phyloP scores from a whole-genome alignment of 2,797 vertebrate genomes.

The Chaetophractus vellerosus region DNA sequence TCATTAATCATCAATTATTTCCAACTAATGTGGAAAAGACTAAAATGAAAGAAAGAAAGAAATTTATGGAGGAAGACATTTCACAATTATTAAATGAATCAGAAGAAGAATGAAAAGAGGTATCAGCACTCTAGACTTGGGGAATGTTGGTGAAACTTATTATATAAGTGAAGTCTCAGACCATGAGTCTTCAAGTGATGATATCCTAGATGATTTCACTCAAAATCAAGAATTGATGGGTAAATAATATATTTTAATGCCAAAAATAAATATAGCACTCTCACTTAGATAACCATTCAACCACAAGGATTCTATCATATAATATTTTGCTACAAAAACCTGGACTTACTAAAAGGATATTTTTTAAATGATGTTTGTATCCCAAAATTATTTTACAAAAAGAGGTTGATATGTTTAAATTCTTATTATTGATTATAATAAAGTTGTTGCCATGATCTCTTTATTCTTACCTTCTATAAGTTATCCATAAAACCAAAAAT shows the following conservation, averaged over 20 bases:
- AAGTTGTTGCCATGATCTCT: neutral
- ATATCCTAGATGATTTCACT: neutral
- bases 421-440: slow-evolving; percentile 1
- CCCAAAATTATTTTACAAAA: neutral
- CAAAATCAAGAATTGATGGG: slow-evolving; percentile 38
- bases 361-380: slow-evolving; percentile 13
- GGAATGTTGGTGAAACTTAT: slow-evolving; percentile 36
- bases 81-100: slow-evolving; percentile 52
- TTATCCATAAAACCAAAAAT: slow-evolving; percentile 6
- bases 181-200: neutral
- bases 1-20: neutral
- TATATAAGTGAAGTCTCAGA: neutral
- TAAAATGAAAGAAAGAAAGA: neutral
- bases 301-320: neutral
- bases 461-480: neutral
- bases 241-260: slow-evolving; percentile 44
- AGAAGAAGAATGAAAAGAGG: slow-evolving; percentile 30
- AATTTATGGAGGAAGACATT: neutral
- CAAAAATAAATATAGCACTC: neutral
- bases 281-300: slow-evolving; percentile 33
- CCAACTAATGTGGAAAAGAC: neutral
- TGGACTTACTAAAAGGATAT: neutral
- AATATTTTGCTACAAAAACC: slow-evolving; percentile 23
- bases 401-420: slow-evolving; percentile 1
- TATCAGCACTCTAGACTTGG: neutral